A percentile compares a stretch with the other conserved stretches of the same genome.
Evolutionary conservation across 2,797 vertebrate genomes (phyloP).

Genomic region (Takifugu ocellatus): DNA sequence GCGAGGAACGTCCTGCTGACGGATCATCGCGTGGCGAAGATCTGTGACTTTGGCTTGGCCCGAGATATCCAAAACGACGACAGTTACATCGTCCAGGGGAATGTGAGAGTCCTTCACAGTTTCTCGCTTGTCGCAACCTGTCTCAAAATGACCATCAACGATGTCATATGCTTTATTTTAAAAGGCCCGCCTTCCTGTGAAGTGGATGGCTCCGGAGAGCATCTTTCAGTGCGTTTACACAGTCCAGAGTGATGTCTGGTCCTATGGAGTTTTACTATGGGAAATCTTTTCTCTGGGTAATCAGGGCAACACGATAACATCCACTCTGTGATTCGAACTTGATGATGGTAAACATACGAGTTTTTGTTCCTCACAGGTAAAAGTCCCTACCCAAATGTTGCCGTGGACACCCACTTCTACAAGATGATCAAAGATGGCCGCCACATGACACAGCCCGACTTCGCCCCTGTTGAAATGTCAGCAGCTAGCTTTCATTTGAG

Average conservation of each 20-base stretch:
- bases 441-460: constrained; percentile 90
- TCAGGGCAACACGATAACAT: background rate
- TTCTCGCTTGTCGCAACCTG: background rate
- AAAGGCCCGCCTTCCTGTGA: constrained; percentile 93
- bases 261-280: constrained; percentile 94
- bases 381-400: constrained; percentile 89
- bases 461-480: constrained; percentile 86
- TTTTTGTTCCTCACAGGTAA: constrained; percentile 72
- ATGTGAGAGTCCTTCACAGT: constrained; percentile 69
- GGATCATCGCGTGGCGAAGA: constrained; percentile 82
- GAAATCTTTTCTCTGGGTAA: constrained; percentile 97
- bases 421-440: constrained; percentile 91
- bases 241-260: constrained; percentile 95
- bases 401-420: constrained; percentile 92
- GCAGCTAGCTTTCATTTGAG: constrained; percentile 11
- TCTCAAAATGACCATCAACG: background rate
- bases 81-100: constrained; percentile 95
- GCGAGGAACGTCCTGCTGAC: constrained; percentile 91
- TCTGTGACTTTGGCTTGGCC: constrained; percentile 95
- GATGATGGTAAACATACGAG: background rate
- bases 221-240: constrained; percentile 97
- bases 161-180: constrained; percentile 12
- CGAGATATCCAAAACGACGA: constrained; percentile 92
- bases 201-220: constrained; percentile 98
- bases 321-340: background rate